Conservation (phyloP, 2,113 vertebrate genomes). For the Chaetodon auriga region DNA sequence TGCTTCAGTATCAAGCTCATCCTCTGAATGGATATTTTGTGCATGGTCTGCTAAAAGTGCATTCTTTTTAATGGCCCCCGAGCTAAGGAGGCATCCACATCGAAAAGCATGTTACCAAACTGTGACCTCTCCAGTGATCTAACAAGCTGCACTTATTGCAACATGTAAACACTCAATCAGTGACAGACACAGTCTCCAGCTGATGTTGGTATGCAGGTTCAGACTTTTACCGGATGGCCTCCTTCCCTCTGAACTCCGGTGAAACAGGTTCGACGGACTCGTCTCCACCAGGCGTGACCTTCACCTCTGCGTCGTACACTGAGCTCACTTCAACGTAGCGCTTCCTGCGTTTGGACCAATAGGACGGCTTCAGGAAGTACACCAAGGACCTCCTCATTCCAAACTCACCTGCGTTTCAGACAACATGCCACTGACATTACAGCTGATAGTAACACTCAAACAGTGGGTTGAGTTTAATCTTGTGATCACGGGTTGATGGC, state of each 20-base stretch:
- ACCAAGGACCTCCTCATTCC: conserved; percentile 88
- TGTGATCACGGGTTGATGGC: no score
- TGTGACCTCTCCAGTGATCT: not conserved
- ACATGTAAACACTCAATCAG: not conserved
- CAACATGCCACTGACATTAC: not conserved
- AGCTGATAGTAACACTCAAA: not conserved
- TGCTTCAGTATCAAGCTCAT: not conserved
- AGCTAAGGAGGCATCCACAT: not conserved
- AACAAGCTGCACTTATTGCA: not conserved
- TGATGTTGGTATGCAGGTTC: not conserved
- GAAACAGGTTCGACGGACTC: conserved; percentile 91
- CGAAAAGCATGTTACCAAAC: no score
- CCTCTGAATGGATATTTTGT: not conserved
- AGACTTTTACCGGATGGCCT: conserved; percentile 92
- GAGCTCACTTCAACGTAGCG: conserved; percentile 91
- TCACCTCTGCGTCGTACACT: conserved; percentile 86
- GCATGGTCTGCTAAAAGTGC: rapidly evolving
- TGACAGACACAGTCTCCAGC: not conserved
- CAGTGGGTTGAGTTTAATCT: not conserved
- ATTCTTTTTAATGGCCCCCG: not conserved
- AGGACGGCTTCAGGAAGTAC: conserved; percentile 95
- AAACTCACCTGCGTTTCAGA: conserved; percentile 88
- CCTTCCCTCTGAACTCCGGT: conserved; percentile 93
- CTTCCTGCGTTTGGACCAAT: conserved; percentile 92
- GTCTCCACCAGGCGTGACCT: conserved; percentile 81